Conservation (phyloP, 2,113 vertebrate species). For the Hylia prasina region DNA sequence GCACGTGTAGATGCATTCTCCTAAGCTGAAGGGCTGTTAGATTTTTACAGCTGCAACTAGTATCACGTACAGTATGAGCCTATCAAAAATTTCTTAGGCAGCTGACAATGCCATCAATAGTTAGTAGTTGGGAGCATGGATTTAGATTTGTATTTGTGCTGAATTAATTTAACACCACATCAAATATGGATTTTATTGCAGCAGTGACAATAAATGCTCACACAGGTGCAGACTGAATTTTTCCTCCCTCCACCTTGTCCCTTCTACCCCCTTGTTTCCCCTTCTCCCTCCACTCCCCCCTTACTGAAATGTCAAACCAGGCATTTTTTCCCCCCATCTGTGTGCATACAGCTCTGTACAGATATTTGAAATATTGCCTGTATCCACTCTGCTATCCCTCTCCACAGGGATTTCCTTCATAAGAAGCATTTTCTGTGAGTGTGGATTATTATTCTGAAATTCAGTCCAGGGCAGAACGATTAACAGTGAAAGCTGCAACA, state of each 20-base stretch:
- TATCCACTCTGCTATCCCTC: background rate
- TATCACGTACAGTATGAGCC: conserved; percentile 13
- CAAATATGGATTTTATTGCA: conserved; percentile 81
- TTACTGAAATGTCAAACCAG: conserved; percentile 26
- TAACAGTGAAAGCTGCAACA: background rate
- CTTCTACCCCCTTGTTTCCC: background rate
- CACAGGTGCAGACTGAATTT: conserved; percentile 42
- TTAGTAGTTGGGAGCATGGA: conserved; percentile 58
- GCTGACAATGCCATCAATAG: conserved; percentile 60
- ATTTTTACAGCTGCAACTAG: conserved; percentile 43
- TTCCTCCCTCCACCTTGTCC: background rate
- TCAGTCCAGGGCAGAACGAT: background rate
- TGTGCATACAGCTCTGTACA: background rate
- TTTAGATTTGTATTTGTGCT: conserved; percentile 66
- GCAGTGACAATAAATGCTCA: conserved; percentile 71
- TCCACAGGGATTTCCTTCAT: background rate
- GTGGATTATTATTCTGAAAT: background rate
- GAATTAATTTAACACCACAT: conserved; percentile 77
- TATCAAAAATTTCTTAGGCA: conserved; percentile 33
- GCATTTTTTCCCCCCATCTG: conserved; percentile 12
- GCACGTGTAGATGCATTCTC: conserved; percentile 60
- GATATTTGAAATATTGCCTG: background rate
- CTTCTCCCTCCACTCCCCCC: background rate
- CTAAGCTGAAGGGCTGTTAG: conserved; percentile 41
- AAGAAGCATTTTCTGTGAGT: background rate